Conservation (phyloP, 1,140 invertebrate species). For the Drosophila hydei region DNA sequence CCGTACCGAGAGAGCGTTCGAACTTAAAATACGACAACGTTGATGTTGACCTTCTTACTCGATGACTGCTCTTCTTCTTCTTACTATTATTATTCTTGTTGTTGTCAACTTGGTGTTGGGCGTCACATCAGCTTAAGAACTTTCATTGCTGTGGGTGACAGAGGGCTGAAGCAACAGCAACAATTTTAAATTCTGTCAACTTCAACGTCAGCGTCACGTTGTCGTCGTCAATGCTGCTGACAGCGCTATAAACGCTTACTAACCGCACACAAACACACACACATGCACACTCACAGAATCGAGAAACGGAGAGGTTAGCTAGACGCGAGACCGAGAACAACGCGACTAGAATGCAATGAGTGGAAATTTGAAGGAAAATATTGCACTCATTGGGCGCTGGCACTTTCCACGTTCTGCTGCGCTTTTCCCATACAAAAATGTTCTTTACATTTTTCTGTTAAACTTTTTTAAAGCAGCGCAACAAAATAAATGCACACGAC, state of each 20-base stretch:
- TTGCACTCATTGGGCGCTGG: constrained; percentile 20
- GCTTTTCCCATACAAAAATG: constrained; percentile 3
- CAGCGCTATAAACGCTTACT: constrained; percentile 7
- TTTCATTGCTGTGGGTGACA: constrained; percentile 31
- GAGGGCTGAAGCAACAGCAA: not conserved
- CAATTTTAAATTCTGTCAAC: constrained; percentile 29
- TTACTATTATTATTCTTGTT: not conserved
- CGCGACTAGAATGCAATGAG: constrained; percentile 26
- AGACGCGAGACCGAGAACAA: constrained; percentile 11
- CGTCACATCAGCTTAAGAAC: constrained; percentile 32
- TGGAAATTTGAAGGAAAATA: not conserved
- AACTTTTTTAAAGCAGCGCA: constrained; percentile 11
- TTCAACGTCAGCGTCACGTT: constrained; percentile 15
- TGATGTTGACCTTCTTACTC: constrained; percentile 65
- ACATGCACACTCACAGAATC: not conserved
- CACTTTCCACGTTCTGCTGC: constrained; percentile 19
- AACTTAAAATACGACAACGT: constrained; percentile 4
- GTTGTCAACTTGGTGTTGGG: constrained; percentile 19
- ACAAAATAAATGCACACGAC: not conserved
- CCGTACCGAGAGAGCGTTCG: constrained; percentile 2
- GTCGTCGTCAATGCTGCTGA: not conserved
- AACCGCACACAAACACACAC: constrained; percentile 12
- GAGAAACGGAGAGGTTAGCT: constrained; percentile 7
- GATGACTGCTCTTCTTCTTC: constrained; percentile 2
- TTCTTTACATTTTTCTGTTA: constrained; percentile 17